These are phyloP conservation scores for Pteria penguin DNA, from an alignment of 2,888 invertebrate genomes.

Conservation along the genomic window DNA sequence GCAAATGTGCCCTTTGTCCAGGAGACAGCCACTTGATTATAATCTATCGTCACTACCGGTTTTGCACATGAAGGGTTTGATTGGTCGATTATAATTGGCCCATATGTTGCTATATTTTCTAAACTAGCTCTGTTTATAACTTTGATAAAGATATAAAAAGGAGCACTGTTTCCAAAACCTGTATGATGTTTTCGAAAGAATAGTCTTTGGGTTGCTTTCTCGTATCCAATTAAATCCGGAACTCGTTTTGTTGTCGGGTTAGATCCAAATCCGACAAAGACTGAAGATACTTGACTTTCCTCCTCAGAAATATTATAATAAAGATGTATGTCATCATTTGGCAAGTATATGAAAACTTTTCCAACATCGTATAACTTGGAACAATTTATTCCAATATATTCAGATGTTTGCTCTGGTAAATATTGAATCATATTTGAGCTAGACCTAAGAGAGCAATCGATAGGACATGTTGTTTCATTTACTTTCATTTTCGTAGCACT, in stretches of 20 bases:
- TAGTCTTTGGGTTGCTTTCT: constrained; percentile 33
- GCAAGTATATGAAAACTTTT: background rate
- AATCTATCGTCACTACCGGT: constrained; percentile 25
- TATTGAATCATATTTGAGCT: background rate
- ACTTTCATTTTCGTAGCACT: constrained; percentile 38
- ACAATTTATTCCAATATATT: background rate
- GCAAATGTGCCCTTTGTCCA: constrained; percentile 48
- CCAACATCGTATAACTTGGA: background rate
- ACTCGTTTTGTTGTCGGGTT: background rate
- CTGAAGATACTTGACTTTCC: constrained; percentile 52
- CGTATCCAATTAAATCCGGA: constrained; percentile 47
- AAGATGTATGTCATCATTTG: constrained; percentile 32
- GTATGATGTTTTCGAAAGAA: constrained; percentile 38
- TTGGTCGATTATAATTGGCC: constrained; percentile 56
- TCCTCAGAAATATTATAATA: constrained; percentile 47
- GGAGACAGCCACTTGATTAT: constrained; percentile 27
- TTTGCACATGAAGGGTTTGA: constrained; percentile 46
- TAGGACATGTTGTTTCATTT: background rate
- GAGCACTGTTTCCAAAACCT: constrained; percentile 41
- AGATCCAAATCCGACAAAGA: constrained; percentile 50
- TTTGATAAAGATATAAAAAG: constrained; percentile 51
- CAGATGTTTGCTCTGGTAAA: background rate
- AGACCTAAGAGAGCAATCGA: constrained; percentile 10
- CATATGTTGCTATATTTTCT: constrained; percentile 34
- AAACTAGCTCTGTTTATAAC: constrained; percentile 52